Evolutionary conservation across 2,888 invertebrate species (phyloP).

Genomic region (Toxonevra muliebris): DNA sequence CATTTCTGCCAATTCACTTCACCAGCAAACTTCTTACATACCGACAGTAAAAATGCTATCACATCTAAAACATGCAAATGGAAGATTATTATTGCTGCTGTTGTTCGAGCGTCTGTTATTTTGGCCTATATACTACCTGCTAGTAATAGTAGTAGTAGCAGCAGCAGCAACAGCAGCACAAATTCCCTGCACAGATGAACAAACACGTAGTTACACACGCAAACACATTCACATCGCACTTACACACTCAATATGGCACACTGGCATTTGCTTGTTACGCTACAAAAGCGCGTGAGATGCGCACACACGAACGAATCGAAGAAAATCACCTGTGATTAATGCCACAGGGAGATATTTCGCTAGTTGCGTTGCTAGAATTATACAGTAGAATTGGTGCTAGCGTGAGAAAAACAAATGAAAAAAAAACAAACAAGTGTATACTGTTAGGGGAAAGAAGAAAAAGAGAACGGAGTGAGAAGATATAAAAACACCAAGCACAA

Average conservation of each 20-base stretch:
- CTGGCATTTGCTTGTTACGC: background rate
- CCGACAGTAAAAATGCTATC: too few species aligned
- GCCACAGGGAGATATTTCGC: background rate
- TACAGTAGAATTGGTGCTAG: background rate
- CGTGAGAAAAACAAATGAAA: background rate
- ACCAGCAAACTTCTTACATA: too few species aligned
- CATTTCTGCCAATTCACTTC: too few species aligned
- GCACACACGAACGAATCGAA: background rate
- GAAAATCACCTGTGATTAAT: conserved; percentile 5
- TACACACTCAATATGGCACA: background rate
- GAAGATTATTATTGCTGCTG: too few species aligned
- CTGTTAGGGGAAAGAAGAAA: background rate
- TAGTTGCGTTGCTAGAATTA: background rate
- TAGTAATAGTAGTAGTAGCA: too few species aligned
- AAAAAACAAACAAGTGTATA: background rate
- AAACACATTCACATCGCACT: background rate
- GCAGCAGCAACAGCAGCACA: background rate
- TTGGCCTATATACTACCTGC: too few species aligned
- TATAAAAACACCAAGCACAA: too few species aligned
- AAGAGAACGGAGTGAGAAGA: too few species aligned
- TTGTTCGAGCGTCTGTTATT: too few species aligned
- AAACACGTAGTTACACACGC: background rate
- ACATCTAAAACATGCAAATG: too few species aligned
- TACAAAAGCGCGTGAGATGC: background rate
- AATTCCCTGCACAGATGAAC: background rate